Base-by-base conservation (phyloP, 2,797 vertebrate species). In the Spondyliosoma cantharus region DNA sequence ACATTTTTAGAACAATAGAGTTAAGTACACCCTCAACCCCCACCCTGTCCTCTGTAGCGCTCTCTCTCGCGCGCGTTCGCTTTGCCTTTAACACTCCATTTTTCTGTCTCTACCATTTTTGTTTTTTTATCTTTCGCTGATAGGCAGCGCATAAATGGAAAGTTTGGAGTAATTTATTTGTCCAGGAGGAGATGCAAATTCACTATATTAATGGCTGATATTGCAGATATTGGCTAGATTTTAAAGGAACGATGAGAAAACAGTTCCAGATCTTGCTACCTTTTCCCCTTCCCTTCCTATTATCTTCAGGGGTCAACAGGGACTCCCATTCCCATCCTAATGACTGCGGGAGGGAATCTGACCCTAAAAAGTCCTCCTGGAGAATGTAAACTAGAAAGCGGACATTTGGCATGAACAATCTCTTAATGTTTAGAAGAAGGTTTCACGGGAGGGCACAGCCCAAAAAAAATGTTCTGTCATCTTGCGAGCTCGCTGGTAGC, bases 1-100 rank as follows among this genome's bases (percentile, higher is more conserved):
- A 87, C 90, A 91, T 93, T 92, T 93, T 93, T 92, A 90, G 91
- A 92, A 93, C 87, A 92, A 92, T 84, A 77, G 86, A 90, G 92
- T 92, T 91, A 93, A 93, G 93, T 90, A 90, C 84, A 76, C 86
- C 82, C 92, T 89, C 89, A 89, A 90, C 86, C 88, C 66, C 57
- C 43, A 77, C 76, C 76, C 80, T 73, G 73, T 76, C 75, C 80
- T 78, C 78, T 71, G 42, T 42, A 57, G 58, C 72, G 58, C 72
- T 71, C 25, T 65, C 48, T 50, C 69, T 62, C 56, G 37, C 15
- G 49, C 57, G 69, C 46, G 37, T 49, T 76, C 70, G 68, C 70
- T 72, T 32, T 73, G 64, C 56, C 22, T 25, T 63, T 64, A 71
- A 43, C 8, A 3, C 73, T 70, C 53, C 6, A 54, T 70, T 72